These are phyloP conservation scores for Apodemia hepburni DNA, from an alignment of 2,888 invertebrate species.

Conservation along the genomic window DNA sequence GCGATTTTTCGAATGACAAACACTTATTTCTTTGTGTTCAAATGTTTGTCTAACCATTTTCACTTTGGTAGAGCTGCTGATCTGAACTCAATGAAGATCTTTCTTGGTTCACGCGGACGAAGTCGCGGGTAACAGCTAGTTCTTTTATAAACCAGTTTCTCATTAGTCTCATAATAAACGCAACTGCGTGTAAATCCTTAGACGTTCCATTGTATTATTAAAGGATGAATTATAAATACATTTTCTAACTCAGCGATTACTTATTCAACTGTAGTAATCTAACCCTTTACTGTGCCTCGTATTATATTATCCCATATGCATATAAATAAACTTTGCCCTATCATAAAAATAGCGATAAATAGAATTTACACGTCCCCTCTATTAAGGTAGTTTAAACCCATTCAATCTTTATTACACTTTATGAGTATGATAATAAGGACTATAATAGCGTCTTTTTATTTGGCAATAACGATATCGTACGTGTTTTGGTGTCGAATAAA, in stretches of 20 bases:
- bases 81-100: too few relatives aligned
- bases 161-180: conserved; percentile 15
- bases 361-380: conserved; percentile 75
- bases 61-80: too few relatives aligned
- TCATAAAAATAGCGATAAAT: conserved; percentile 78
- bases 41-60: too few relatives aligned
- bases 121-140: too few relatives aligned
- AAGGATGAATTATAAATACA: conserved; percentile 7
- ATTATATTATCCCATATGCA: conserved; percentile 72
- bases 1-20: too few relatives aligned
- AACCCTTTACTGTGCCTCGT: conserved; percentile 36
- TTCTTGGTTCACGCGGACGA: too few relatives aligned
- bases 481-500: conserved; percentile 13
- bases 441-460: background rate
- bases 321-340: conserved; percentile 71
- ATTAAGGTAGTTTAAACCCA: conserved; percentile 41
- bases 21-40: too few relatives aligned
- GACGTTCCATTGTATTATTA: background rate
- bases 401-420: conserved; percentile 8
- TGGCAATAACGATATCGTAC: conserved; percentile 9
- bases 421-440: background rate
- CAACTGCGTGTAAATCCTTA: conserved; percentile 1
- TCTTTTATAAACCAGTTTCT: conserved; percentile 2
- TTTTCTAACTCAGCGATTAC: conserved; percentile 30
- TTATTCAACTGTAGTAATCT: conserved; percentile 16